Conservation (phyloP, 2,113 vertebrate species). For the Tylochromis polylepis region DNA sequence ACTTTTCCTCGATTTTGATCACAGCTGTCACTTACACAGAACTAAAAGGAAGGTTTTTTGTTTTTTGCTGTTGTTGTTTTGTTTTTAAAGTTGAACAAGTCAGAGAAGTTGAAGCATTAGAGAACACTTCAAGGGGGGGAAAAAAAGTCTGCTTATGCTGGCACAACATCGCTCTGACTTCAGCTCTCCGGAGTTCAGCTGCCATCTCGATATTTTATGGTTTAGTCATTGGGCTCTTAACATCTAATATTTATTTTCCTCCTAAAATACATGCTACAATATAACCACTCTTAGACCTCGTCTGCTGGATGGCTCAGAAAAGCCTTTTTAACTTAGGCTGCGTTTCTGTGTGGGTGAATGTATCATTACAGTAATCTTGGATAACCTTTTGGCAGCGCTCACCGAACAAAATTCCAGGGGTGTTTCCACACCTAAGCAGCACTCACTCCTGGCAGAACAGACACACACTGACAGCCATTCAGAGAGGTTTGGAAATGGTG, state of each 20-base stretch:
- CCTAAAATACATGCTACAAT: neutral
- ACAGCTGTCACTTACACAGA: neutral
- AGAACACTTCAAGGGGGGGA: neutral
- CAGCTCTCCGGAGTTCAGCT: constrained; percentile 5
- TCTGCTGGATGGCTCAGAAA: neutral
- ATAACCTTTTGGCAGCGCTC: constrained; percentile 32
- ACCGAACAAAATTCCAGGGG: constrained; percentile 27
- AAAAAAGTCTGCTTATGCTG: neutral
- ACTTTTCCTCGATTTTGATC: constrained; percentile 20
- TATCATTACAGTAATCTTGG: constrained; percentile 21
- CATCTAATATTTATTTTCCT: constrained; percentile 32
- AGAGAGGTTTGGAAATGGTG: constrained; percentile 57
- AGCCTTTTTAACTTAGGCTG: neutral
- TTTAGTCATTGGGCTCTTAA: constrained; percentile 18
- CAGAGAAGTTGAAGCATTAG: neutral
- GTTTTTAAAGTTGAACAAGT: neutral
- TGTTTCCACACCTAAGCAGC: constrained; percentile 37
- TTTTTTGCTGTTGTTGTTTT: accelerated
- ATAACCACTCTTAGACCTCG: neutral
- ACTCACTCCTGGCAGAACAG: constrained; percentile 42
- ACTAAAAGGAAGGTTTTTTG: neutral
- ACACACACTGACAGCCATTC: constrained; percentile 52
- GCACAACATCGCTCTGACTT: constrained; percentile 6
- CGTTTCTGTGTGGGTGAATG: neutral
- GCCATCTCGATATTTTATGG: constrained; percentile 7